Evolutionary conservation across 2,888 invertebrate genomes (phyloP).

Genomic region (Hirtodrosophila duncani): DNA sequence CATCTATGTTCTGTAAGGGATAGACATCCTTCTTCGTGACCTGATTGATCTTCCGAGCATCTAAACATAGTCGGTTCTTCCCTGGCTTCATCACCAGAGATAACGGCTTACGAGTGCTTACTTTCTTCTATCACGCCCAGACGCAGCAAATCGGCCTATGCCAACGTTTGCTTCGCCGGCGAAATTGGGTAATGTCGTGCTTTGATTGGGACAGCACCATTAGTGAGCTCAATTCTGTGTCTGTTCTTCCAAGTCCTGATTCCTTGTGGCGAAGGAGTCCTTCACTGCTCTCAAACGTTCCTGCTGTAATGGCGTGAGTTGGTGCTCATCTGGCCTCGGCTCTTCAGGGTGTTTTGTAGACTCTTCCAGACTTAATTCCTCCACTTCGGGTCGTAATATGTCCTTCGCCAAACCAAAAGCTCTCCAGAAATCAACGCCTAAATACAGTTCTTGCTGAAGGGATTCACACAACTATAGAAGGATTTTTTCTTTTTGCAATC

Average conservation of each 20-base stretch:
- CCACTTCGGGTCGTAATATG: not conserved
- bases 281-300: not conserved
- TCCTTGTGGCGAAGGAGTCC: not conserved
- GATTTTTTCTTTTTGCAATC: too few relatives aligned
- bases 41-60: not conserved
- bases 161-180: not conserved
- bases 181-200: not conserved
- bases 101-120: not conserved
- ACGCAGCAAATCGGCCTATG: constrained; percentile 1
- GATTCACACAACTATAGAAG: too few relatives aligned
- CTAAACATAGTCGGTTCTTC: not conserved
- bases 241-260: not conserved
- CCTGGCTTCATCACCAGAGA: not conserved
- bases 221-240: not conserved
- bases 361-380: too few relatives aligned
- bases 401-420: not conserved
- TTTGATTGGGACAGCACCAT: not conserved
- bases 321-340: too few relatives aligned
- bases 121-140: not conserved
- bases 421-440: constrained; percentile 1
- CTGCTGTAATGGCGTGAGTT: too few relatives aligned
- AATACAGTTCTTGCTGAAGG: not conserved
- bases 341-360: too few relatives aligned
- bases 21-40: not conserved
- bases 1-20: not conserved